Evolutionary conservation across 2,113 vertebrate species (phyloP), one percentile per base, ranked within the genome.

Genomic region (Corythornis madagascariensis): DNA sequence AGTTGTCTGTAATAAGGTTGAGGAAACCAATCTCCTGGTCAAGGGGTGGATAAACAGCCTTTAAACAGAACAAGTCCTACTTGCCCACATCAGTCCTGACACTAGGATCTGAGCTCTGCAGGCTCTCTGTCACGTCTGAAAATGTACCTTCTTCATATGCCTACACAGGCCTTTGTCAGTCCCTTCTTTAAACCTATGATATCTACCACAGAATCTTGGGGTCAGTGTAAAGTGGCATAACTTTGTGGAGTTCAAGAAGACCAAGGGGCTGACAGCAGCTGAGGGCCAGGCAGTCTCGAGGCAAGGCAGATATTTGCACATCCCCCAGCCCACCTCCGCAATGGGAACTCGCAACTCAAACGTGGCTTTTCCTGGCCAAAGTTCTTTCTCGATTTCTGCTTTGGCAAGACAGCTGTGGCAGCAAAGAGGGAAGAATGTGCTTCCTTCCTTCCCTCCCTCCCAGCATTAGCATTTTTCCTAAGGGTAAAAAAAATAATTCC

Each of bases 1-100:
- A 7, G 79, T 79, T 92, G 75, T 67, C 83, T 82, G 73, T 87
- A 96, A 84, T 47, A 4, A 5, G 66, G 74, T 60, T 93, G 91
- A 91, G 86, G 33, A 88, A 83, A 55, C 33, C 22, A 6, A 21
- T 69, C 6, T 83, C 22, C 53, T 29, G 52, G 76, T 8, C 56
- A 74, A 65, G 40, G 83, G 13, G 4, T 25, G 17, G 26, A 24
- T 72, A 57, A 89, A 60, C 9, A 64, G 4, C 19, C 15, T 48
- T 87, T 72, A 42, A 92, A 72, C 11, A 79, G 11, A 64, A 20
- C 5, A n/a, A 69, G 50, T 75, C 55, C 43, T 50, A 48, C 31
- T 73, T 33, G 12, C 31, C 79, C 38, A 21, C 3, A 0, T 80
- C 67, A 26, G 55, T 72, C 75, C 83, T 57, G 67, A 57, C 55